Evolutionary conservation across 2,888 invertebrate species (phyloP).

Genomic region (Sphinx pinastri): DNA sequence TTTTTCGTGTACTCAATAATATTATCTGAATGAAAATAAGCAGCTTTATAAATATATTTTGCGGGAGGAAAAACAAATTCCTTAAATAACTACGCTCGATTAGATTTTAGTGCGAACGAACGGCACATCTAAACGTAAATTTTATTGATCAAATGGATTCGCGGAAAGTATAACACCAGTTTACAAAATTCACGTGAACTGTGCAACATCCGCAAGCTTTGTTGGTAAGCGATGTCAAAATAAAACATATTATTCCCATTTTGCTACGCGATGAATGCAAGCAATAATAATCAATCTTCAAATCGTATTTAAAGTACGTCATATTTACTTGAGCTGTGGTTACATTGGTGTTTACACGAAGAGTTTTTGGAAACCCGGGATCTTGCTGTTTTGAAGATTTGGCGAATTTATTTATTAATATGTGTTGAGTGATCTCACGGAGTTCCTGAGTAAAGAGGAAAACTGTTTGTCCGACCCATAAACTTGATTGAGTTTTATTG

Average conservation of each 20-base stretch:
- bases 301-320: slow-evolving; percentile 29
- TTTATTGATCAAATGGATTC: neutral
- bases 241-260: slow-evolving; percentile 14
- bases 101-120: neutral
- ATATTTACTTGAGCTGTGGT: slow-evolving; percentile 30
- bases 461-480: neutral
- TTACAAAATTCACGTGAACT: neutral
- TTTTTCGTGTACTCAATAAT: no score
- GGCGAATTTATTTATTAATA: slow-evolving; percentile 17
- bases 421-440: neutral
- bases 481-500: slow-evolving; percentile 1
- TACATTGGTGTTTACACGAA: neutral
- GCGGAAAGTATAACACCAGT: slow-evolving; percentile 4
- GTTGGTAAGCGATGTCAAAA: slow-evolving; percentile 18
- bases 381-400: slow-evolving; percentile 19
- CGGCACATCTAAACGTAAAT: neutral
- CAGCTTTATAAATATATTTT: neutral
- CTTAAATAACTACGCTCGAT: neutral
- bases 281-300: slow-evolving; percentile 31
- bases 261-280: slow-evolving; percentile 24
- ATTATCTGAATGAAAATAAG: no score
- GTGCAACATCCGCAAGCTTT: slow-evolving; percentile 2
- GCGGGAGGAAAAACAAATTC: neutral
- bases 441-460: slow-evolving; percentile 4
- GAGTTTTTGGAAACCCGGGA: slow-evolving; percentile 9